Evolutionary conservation across 2,797 vertebrate genomes (phyloP), one percentile per base, ranked within the genome.

Genomic region (Sebastes alutus): DNA sequence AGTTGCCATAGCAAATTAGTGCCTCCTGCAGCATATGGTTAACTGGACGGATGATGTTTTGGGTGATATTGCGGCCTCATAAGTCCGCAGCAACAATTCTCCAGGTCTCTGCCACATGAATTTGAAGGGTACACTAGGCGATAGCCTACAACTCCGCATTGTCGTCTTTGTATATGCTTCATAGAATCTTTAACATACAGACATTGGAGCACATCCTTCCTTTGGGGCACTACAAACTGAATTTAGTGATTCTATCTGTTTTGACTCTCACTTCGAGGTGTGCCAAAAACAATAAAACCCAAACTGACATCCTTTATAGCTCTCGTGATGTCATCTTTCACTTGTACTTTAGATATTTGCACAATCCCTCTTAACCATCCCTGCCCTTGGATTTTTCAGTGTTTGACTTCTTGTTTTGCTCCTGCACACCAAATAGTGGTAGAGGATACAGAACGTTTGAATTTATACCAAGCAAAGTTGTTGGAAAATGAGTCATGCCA

Each of bases 191-290:
- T 66, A 65, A 46, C 60, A 22, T 70, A 30, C 69, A 75, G 54
- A 61, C 64, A 42, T 2, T 6, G 52, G 11, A 61, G 35, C 70
- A 64, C 49, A 46, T 63, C 23, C 62, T 33, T 79, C 69, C 67
- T 42, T 42, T 3, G 22, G 13, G 73, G 82, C 78, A 20, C 20
- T 20, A 59, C 65, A 80, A 55, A 81, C 38, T 60, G 16, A 58
- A 74, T 66, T 30, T 61, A 59, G 63, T 88, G 82, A 89, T 78
- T 75, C 32, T 60, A 83, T 87, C 54, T 65, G 18, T 85, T 84
- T 56, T 87, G 79, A 88, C 88, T 83, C 59, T 81, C 74, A 86
- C 81, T 85, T 72, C 4, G 72, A 87, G 79, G 62, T 87, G 86
- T 86, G 84, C 75, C 84, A 86, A 61, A 75, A 82, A 77, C 75